Evolutionary conservation across 2,888 invertebrate species (phyloP), one percentile per base, ranked within the genome.

Genomic region (Erannis defoliaria): DNA sequence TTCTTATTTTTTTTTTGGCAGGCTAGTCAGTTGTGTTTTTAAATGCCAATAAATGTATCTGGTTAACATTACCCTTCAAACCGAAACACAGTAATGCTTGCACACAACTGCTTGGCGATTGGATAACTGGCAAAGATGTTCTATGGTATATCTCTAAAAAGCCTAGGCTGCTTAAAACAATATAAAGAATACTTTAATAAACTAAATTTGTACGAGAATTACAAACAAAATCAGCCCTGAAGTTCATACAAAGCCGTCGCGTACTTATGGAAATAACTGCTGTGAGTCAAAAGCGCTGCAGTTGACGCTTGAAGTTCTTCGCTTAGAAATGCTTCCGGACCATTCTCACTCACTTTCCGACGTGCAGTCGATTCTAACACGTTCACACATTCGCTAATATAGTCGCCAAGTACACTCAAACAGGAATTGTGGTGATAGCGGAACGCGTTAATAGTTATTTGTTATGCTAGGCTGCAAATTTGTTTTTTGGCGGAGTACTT

Each of bases 341-440:
- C 38, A 45, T 70, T 67, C 56, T 59, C 64, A 62, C 59, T 58
- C 43, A 55, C 42, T 50, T 1, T 38, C 29, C 50, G 57, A 62
- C 50, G 55, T 64, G 53, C 50, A 59, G 67, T 68, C 71, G 45
- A 67, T 67, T 67, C 65, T 65, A 70, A 62, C 66, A 67, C 65
- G 67, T 66, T 59, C 70, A 58, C 56, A 71, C 63, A 54, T 59
- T 67, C 42, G 43, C 54, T 55, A 55, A 46, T 33, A 33, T 31
- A 21, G 37, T 26, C 33, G 10, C 37, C 23, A 40, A 43, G 43
- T 42, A 9, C 9, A 19, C 35, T 33, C 21, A 12, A 42, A 43
- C 43, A 2, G 19, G 18, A 19, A 42, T 26, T 8, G 29, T n/a
- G 42, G 42, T 42, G 1, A 21, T 5, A 42, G 18, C 10, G 10